Base-by-base conservation (phyloP, 1,140 invertebrate species). In the Pseudomyrmex gracilis region DNA sequence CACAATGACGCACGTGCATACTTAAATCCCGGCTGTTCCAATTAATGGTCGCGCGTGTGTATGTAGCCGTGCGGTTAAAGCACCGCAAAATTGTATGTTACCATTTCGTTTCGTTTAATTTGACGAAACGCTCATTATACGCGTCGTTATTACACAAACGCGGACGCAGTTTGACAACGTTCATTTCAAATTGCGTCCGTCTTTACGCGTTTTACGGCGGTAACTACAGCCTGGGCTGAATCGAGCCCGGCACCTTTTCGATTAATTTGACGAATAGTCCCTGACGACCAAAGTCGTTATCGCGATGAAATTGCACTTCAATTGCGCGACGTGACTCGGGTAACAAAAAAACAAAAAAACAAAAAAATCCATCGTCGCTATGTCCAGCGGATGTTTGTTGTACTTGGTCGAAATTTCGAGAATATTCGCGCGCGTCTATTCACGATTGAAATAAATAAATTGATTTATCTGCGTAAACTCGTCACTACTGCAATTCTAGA, bases 201-300 rank as follows among this genome's bases (percentile, higher is more conserved):
- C 4, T 34, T 34, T 34, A 34, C 12, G 7, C 17, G 20, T 70
- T 57, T 43, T 22, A 13, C 47, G 47, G 43, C 58, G 47, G 43
- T 20, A 47, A 45, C 47, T 34, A 34, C 5, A 34, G 34, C 34
- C 34, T 34, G 15, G 47, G n/a, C 22, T 45, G 73, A 20, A 15
- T 12, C 73, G 17, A 9, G 9, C 47, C 55, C 57, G 55, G 15
- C 17, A 73, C 47, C 49, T 82, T 82, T 63, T 63, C 58, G 70
- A 82, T 82, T 82, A 74, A 82, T 82, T 73, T 64, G 57, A 74
- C 55, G 57, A 73, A 82, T 82, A 43, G 55, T 82, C 67, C 7
- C 66, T 43, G 77, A 53, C 45, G 58, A 51, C 17, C 45, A 10
- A 55, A 82, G 78, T 53, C 67, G 68, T 82, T 82, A 82, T 63